Base-by-base conservation (phyloP, 2,888 invertebrate genomes). In the Brachypterus glaber region DNA sequence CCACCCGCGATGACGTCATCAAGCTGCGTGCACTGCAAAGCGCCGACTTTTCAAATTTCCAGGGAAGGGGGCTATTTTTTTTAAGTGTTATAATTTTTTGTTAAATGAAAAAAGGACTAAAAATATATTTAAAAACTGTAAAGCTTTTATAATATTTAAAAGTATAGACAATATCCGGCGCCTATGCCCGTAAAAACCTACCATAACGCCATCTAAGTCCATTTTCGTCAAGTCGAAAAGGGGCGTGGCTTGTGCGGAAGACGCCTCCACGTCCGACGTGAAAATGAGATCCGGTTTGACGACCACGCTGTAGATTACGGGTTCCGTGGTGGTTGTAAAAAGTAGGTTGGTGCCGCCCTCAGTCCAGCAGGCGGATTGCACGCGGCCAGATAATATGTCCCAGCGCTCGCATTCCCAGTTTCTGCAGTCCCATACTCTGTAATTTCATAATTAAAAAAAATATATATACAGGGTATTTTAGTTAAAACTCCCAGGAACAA, bases 311-410 rank as follows among this genome's bases (percentile, higher is more conserved):
- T 82, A 88, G n/a, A 89, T 69, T 32, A 79, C 66, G 0, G 87
- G 77, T 49, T 90, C 85, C n/a, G 77, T 77, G n/a, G 79, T 79
- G 2, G 86, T 86, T 0, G 84, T 79, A 61, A 93, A 92, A 15
- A 93, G 65, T 21, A 93, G 65, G 32, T 77, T 69, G 5, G 76
- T 74, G 1, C 82, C 77, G 57, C 79, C 77, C 0, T 87, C 85
- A 2, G 87, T 86, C 85, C 92, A 93, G 57, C 86, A 86, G 0
- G 88, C 87, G 0, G 87, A 76, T 52, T 84, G 85, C n/a, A 91
- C 80, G 33, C 78, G 72, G 14, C 83, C 83, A n/a, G 72, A 73
- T 1, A 77, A 72, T 2, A 85, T 77, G 8, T 79, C 80, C 93
- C 93, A 93, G 7, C 82, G 74, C 57, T 90, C 90, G 1, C 82